Conservation (phyloP, 2,113 vertebrate genomes). For the Saguinus midas region DNA sequence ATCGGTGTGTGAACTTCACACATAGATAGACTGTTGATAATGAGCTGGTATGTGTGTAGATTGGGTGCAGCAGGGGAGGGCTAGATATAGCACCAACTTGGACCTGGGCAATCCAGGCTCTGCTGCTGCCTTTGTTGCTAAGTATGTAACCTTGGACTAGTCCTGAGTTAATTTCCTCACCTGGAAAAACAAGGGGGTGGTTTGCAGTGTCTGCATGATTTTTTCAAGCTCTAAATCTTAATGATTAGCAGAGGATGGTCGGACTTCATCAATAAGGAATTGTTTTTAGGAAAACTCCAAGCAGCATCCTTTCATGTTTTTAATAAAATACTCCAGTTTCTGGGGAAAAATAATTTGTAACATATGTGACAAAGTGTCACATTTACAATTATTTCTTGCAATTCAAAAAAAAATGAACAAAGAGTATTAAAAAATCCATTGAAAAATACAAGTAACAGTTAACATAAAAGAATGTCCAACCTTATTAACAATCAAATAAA, state of each 20-base stretch:
- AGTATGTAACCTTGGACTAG: background rate
- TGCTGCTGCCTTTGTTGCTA: background rate
- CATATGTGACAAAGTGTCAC: background rate
- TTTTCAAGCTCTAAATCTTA: background rate
- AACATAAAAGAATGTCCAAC: background rate
- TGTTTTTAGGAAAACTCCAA: background rate
- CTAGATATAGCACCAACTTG: background rate
- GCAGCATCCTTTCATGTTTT: background rate
- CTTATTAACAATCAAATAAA: background rate
- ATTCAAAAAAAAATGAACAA: background rate
- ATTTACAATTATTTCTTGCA: background rate
- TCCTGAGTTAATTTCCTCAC: background rate
- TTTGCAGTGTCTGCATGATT: background rate
- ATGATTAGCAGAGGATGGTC: background rate
- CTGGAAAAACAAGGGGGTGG: background rate
- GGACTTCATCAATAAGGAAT: background rate
- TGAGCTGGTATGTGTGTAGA: background rate
- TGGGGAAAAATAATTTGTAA: background rate
- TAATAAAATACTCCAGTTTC: background rate
- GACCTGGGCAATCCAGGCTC: background rate
- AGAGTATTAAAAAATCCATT: background rate
- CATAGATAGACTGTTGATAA: background rate
- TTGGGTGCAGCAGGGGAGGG: background rate
- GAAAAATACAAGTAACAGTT: background rate
- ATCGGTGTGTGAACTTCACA: background rate